Conservation (phyloP, 2,797 vertebrate species). For the Myoxocephalus aenaeus region DNA sequence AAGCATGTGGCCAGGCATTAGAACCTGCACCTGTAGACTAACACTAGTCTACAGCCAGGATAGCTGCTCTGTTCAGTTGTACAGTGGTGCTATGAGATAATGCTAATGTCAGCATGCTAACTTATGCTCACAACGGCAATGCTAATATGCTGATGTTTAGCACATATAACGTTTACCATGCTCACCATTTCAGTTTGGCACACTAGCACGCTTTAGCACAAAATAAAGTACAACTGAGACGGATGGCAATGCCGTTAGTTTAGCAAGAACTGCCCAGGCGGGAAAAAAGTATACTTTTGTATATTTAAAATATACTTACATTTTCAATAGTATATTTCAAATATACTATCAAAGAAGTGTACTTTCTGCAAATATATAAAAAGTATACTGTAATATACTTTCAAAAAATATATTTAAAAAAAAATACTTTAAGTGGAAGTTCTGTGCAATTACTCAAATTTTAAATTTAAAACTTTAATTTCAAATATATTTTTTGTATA, state of each 20-base stretch:
- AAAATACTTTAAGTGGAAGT: too few relatives aligned
- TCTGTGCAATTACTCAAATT: too few relatives aligned
- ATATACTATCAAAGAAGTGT: too few relatives aligned
- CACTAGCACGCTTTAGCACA: not conserved
- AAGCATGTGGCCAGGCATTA: not conserved
- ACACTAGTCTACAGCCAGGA: not conserved
- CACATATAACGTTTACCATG: not conserved
- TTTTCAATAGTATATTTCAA: too few relatives aligned
- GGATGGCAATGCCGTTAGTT: not conserved
- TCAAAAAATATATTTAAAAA: too few relatives aligned
- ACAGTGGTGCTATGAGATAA: not conserved
- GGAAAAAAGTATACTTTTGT: too few relatives aligned
- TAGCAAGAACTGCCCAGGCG: not conserved
- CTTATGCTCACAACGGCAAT: not conserved
- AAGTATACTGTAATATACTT: too few relatives aligned
- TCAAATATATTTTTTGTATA: too few relatives aligned
- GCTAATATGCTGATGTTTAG: not conserved
- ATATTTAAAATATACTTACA: too few relatives aligned
- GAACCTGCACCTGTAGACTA: not conserved
- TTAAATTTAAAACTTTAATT: too few relatives aligned
- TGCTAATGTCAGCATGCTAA: not conserved
- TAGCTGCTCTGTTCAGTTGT: not conserved
- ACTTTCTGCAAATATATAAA: too few relatives aligned
- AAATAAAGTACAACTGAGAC: not conserved
- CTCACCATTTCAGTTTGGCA: not conserved